Conservation (phyloP, 92 coral and sea anemone species). For the Palythoa heliodiscus region DNA sequence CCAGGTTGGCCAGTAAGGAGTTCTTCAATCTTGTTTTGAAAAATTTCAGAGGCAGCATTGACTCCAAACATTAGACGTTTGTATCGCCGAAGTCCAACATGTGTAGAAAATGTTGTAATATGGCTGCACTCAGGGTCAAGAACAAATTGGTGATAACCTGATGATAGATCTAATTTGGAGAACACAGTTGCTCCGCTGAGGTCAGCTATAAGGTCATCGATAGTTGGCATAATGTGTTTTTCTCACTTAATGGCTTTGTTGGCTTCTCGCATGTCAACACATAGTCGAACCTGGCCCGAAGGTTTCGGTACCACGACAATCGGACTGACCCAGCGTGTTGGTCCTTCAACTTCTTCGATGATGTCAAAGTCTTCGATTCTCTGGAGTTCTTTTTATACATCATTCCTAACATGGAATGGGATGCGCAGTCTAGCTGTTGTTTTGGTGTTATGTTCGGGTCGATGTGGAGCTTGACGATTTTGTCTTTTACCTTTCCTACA, state of each 20-base stretch:
- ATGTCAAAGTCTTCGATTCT: conserved; percentile 60
- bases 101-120: conserved; percentile 71
- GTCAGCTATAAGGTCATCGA: conserved; percentile 27
- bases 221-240: conserved; percentile 65
- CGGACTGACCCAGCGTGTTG: conserved; percentile 77
- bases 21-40: conserved; percentile 70
- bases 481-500: conserved; percentile 63
- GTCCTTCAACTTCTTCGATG: conserved; percentile 63
- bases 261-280: conserved; percentile 77
- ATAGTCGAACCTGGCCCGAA: conserved; percentile 62
- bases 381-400: conserved; percentile 52
- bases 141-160: conserved; percentile 77
- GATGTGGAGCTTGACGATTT: conserved; percentile 65
- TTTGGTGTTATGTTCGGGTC: conserved; percentile 55
- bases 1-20: conserved; percentile 76
- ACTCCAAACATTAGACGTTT: conserved; percentile 76
- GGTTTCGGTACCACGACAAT: conserved; percentile 69
- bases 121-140: conserved; percentile 65
- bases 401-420: conserved; percentile 55
- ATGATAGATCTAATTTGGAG: conserved; percentile 64
- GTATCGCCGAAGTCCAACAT: conserved; percentile 59
- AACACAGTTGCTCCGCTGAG: conserved; percentile 57
- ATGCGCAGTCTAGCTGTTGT: conserved; percentile 64
- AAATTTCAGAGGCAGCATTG: conserved; percentile 73
- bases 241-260: conserved; percentile 61